Percentiles rank a stretch among this genome's conserved stretches.
phyloP scores from a whole-genome alignment of 2,797 vertebrate genomes.

The Macropodus opercularis region DNA sequence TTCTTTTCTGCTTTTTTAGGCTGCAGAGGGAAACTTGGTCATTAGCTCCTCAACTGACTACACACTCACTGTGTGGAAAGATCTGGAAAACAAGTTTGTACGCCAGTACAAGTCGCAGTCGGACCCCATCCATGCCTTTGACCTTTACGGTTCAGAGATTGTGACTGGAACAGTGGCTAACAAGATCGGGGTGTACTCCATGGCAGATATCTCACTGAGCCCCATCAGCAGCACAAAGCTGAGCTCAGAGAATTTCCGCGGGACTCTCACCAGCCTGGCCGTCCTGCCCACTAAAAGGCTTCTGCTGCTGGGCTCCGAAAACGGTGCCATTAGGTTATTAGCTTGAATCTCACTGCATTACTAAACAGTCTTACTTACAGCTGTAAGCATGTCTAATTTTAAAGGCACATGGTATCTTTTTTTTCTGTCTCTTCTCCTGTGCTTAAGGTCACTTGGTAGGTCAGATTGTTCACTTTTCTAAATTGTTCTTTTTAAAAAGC shows the following conservation, averaged over 20 bases:
- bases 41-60: constrained; percentile 96
- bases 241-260: constrained; percentile 97
- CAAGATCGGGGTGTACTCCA: constrained; percentile 95
- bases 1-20: constrained; percentile 78
- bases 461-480: constrained; percentile 37
- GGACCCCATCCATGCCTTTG: constrained; percentile 93
- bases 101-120: constrained; percentile 94
- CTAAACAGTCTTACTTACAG: constrained; percentile 31
- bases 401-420: constrained; percentile 39
- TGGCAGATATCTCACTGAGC: constrained; percentile 88
- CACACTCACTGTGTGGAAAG: constrained; percentile 94
- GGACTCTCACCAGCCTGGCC: constrained; percentile 94
- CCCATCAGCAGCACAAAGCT: constrained; percentile 91
- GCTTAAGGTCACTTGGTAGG: constrained; percentile 34
- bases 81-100: constrained; percentile 92
- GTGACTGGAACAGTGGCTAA: constrained; percentile 95
- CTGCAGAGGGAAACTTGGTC: constrained; percentile 90
- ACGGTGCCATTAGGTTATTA: constrained; percentile 90
- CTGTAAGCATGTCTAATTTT: constrained; percentile 43
- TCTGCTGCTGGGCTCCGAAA: constrained; percentile 95
- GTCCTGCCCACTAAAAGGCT: constrained; percentile 96
- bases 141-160: constrained; percentile 91
- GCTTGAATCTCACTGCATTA: constrained; percentile 74
- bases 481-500: constrained; percentile 45
- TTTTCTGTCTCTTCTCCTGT: constrained; percentile 36